Evolutionary conservation across 2,888 invertebrate genomes (phyloP), one percentile per base, ranked within the genome.

Genomic region (Scaptomyza parva): DNA sequence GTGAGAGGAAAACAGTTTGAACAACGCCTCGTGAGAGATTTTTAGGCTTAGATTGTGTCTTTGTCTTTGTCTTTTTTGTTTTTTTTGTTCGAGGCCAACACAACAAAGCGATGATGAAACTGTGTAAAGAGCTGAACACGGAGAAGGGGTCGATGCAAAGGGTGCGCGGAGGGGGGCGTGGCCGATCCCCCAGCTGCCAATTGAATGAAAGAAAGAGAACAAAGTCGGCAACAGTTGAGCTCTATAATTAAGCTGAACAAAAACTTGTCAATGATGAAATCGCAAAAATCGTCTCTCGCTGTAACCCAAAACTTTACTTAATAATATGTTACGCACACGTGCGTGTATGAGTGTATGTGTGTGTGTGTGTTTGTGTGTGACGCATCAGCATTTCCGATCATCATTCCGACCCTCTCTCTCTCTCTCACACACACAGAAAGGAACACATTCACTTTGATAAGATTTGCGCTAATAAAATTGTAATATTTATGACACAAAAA

Each of bases 161-260:
- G n/a, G 7, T 28, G 12, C 9, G 35, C 28, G 8, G 8, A 24
- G 24, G 26, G 26, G 9, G 61, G 57, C 63, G 64, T 62, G 79
- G 44, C 65, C 51, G 61, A 80, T 68, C 65, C 68, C 68, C 52
- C 76, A 78, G 76, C 76, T 75, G 76, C 55, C 70, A 65, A 45
- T 47, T 52, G 52, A 7, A 30, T 7, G 1, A 35, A 6, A 7
- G 35, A 45, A n/a, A n/a, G n/a, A n/a, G n/a, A n/a, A n/a, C n/a
- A n/a, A n/a, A n/a, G 45, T 12, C 37, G 61, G 74, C 73, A 79
- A 80, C 80, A 70, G 66, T 83, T 72, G 59, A 33, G 61, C 64
- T 48, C 83, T 76, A 66, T 86, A 86, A 81, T 81, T 81, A 81
- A 61, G 85, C 55, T 22, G 30, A 43, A 9, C 3, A 51, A 55